phyloP scores from a whole-genome alignment of 2,797 vertebrate genomes.

The Sebastiscus tertius region DNA sequence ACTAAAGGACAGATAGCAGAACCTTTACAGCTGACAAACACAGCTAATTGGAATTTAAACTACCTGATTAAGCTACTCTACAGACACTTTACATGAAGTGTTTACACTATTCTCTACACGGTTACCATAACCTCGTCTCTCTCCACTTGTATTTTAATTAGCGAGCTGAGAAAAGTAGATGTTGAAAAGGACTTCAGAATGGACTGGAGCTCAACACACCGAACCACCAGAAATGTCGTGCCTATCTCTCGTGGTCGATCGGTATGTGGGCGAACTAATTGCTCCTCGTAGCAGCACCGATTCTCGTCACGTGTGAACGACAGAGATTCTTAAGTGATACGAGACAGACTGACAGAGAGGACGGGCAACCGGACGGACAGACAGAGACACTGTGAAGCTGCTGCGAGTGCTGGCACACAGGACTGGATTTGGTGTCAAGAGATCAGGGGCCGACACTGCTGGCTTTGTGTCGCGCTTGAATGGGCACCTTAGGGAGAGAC shows the following conservation, averaged over 20 bases:
- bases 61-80: background rate
- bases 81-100: background rate
- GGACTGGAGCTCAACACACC: background rate
- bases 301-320: conserved; percentile 28
- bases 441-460: conserved; percentile 81
- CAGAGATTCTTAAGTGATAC: conserved; percentile 28
- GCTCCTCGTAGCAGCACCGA: conserved; percentile 4
- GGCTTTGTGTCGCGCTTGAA: conserved; percentile 83
- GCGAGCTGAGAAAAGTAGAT: background rate
- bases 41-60: conserved; percentile 2
- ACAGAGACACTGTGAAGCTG: conserved; percentile 67
- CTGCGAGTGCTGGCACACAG: conserved; percentile 65
- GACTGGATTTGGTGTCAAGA: conserved; percentile 71
- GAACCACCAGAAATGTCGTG: background rate
- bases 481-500: conserved; percentile 81
- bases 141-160: background rate
- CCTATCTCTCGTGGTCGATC: conserved; percentile 24
- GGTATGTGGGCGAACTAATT: conserved; percentile 43
- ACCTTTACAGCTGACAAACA: background rate
- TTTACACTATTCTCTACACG: background rate
- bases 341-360: conserved; percentile 36
- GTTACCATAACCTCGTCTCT: background rate
- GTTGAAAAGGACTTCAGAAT: background rate
- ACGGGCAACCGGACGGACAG: conserved; percentile 44
- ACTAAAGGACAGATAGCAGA: background rate